Percentiles rank a stretch among this genome's conserved stretches.
Conservation (phyloP, 2,888 invertebrate genomes). For the Eupithecia abbreviata region DNA sequence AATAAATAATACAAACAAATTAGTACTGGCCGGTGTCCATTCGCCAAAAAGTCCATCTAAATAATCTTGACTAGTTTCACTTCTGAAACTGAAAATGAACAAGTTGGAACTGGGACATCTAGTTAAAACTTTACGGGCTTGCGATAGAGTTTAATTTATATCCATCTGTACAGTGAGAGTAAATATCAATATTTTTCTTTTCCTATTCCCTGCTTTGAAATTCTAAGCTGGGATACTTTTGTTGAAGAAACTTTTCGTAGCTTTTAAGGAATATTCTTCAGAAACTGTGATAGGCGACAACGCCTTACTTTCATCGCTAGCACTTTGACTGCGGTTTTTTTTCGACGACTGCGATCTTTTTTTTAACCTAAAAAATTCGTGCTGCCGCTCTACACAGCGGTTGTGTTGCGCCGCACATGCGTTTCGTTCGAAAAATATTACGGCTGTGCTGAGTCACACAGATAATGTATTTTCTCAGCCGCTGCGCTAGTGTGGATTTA, state of each 20-base stretch:
- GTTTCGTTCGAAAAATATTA: too few species aligned
- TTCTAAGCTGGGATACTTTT: neutral
- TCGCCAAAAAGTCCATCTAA: neutral
- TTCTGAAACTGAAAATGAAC: constrained; percentile 17
- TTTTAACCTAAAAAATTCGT: too few species aligned
- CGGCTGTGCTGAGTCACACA: too few species aligned
- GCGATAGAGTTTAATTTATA: constrained; percentile 9
- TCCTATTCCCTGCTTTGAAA: neutral
- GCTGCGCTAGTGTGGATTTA: too few species aligned
- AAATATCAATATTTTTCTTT: neutral
- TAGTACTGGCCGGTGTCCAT: too few species aligned
- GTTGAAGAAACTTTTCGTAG: neutral
- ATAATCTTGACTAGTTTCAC: neutral
- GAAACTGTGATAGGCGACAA: neutral
- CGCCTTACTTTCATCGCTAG: neutral
- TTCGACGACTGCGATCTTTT: too few species aligned
- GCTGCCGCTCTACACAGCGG: too few species aligned
- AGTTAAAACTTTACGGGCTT: constrained; percentile 18
- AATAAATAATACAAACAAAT: too few species aligned
- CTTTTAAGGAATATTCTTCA: neutral
- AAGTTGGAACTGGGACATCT: constrained; percentile 16
- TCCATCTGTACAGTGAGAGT: neutral
- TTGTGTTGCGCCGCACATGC: too few species aligned
- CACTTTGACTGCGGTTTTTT: too few species aligned
- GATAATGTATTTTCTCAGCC: too few species aligned